phyloP scores from a whole-genome alignment of 2,113 vertebrate species.

The Apistogramma diplotaenia region DNA sequence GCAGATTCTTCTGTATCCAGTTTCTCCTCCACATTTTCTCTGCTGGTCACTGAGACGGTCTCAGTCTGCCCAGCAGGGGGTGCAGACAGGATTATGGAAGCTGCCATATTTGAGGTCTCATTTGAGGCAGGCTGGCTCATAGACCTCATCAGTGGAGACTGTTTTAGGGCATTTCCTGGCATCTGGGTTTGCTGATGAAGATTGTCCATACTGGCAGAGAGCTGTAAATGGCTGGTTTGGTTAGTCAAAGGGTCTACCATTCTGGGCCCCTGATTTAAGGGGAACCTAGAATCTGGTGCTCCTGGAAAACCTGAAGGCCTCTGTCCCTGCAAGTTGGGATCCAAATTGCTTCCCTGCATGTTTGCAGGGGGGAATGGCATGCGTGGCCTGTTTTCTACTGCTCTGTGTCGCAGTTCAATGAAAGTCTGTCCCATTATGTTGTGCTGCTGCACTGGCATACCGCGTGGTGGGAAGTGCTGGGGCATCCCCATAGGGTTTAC shows the following conservation, averaged over 20 bases:
- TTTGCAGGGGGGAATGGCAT: conserved; percentile 76
- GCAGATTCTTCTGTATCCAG: conserved; percentile 89
- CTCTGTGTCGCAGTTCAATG: conserved; percentile 91
- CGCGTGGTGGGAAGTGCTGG: conserved; percentile 85
- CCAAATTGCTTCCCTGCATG: conserved; percentile 74
- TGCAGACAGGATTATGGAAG: conserved; percentile 72
- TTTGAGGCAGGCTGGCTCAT: conserved; percentile 81
- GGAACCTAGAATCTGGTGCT: conserved; percentile 77
- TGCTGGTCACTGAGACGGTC: conserved; percentile 54
- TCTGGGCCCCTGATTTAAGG: conserved; percentile 75
- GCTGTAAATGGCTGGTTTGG: conserved; percentile 73
- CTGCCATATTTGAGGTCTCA: conserved; percentile 76
- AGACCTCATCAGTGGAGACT: conserved; percentile 79
- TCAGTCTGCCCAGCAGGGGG: conserved; percentile 70
- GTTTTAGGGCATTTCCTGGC: conserved; percentile 68
- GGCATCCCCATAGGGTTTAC: conserved; percentile 75
- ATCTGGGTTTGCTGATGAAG: conserved; percentile 77
- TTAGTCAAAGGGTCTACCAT: conserved; percentile 78
- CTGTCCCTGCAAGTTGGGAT: conserved; percentile 76
- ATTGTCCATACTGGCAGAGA: conserved; percentile 84
- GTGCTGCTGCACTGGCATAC: conserved; percentile 88
- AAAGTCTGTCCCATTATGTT: conserved; percentile 93
- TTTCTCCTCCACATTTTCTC: conserved; percentile 83
- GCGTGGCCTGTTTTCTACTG: conserved; percentile 83
- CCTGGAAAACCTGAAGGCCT: conserved; percentile 78